Conservation (phyloP, 2,797 vertebrate genomes). For the Liparis tanakae region DNA sequence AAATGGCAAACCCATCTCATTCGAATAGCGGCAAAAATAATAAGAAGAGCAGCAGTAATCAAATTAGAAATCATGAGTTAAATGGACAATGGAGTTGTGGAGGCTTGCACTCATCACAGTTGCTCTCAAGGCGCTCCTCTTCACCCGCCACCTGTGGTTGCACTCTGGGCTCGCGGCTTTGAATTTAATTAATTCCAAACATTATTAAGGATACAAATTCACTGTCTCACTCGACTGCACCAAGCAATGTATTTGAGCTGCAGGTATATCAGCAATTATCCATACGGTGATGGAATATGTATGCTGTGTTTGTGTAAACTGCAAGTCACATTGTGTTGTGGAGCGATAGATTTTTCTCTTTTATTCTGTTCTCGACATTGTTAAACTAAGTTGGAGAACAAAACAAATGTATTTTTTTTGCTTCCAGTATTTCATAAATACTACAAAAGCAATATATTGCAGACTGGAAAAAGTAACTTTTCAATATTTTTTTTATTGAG, state of each 20-base stretch:
- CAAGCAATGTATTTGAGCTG: conserved; percentile 47
- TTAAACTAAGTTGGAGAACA: conserved; percentile 15
- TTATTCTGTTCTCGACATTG: not conserved
- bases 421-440: not conserved
- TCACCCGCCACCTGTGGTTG: conserved; percentile 66
- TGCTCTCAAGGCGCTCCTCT: conserved; percentile 34
- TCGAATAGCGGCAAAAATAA: conserved; percentile 45
- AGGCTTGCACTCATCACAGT: conserved; percentile 32
- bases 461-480: not conserved
- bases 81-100: conserved; percentile 54
- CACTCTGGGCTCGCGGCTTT: conserved; percentile 57
- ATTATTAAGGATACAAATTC: conserved; percentile 72
- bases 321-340: conserved; percentile 38
- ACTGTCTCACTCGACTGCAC: conserved; percentile 65
- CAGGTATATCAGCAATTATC: conserved; percentile 63
- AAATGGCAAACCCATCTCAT: conserved; percentile 65
- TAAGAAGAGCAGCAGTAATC: conserved; percentile 53
- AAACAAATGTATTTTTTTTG: not conserved
- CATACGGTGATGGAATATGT: conserved; percentile 61
- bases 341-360: conserved; percentile 13
- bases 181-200: conserved; percentile 76
- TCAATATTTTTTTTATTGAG: not conserved
- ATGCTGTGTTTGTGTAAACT: conserved; percentile 51
- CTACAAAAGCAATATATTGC: not conserved
- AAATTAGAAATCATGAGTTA: conserved; percentile 62